These are phyloP conservation scores for Acrocera orbiculus DNA, from an alignment of 2,888 invertebrate genomes.

Conservation along the genomic window DNA sequence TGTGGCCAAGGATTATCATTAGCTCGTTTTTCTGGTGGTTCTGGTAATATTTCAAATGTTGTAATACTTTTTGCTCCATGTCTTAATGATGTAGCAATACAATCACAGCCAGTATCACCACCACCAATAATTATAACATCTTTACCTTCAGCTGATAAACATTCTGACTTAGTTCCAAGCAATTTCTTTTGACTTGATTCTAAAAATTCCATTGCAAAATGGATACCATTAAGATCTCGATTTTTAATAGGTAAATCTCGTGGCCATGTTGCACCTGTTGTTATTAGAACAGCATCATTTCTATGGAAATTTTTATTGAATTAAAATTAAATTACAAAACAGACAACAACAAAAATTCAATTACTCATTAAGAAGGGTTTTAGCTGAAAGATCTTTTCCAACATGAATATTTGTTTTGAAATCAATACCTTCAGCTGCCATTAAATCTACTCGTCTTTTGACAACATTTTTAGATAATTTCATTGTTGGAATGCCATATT, in stretches of 20 bases:
- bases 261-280: conserved; percentile 93
- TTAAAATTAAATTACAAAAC: too few relatives aligned
- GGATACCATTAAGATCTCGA: conserved; percentile 77
- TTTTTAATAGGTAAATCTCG: conserved; percentile 77
- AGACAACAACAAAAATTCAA: too few relatives aligned
- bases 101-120: conserved; percentile 89
- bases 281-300: conserved; percentile 73
- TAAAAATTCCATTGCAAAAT: conserved; percentile 96
- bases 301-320: too few relatives aligned
- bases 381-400: conserved; percentile 75
- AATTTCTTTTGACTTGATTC: conserved; percentile 95
- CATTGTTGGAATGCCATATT: conserved; percentile 99
- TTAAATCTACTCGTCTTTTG: conserved; percentile 66
- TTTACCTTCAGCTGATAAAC: conserved; percentile 76
- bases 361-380: conserved; percentile 44
- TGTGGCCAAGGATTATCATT: conserved; percentile 97
- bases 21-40: conserved; percentile 64
- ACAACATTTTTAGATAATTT: conserved; percentile 91
- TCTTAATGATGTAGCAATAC: conserved; percentile 90
- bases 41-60: conserved; percentile 92
- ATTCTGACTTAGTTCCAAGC: conserved; percentile 43
- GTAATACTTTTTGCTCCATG: conserved; percentile 78
- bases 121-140: conserved; percentile 83
- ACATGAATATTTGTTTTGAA: conserved; percentile 85
- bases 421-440: conserved; percentile 72